phyloP scores from a whole-genome alignment of 2,888 invertebrate species.

The Scrobipalpa costella region DNA sequence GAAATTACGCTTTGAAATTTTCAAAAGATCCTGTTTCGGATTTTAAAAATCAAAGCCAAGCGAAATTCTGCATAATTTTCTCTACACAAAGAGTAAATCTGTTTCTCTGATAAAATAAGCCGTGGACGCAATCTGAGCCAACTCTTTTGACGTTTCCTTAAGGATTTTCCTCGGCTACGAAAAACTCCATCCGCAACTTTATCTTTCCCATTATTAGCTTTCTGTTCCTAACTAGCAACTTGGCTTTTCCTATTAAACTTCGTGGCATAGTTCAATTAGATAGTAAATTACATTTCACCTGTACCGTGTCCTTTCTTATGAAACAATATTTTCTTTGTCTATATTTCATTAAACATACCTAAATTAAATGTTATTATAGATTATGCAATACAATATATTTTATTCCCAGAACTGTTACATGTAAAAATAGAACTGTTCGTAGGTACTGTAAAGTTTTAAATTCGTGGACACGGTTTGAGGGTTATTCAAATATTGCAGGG shows the following conservation, averaged over 20 bases:
- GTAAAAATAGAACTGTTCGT: not conserved
- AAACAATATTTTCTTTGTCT: not conserved
- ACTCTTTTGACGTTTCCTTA: constrained; percentile 62
- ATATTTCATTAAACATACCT: no score
- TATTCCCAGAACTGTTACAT: no score
- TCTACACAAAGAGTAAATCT: constrained; percentile 51
- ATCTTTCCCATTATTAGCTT: constrained; percentile 60
- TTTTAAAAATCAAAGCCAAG: constrained; percentile 19
- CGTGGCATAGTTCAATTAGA: constrained; percentile 29
- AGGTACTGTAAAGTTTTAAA: no score
- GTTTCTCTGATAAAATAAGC: constrained; percentile 49
- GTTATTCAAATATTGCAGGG: no score
- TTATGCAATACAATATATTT: no score
- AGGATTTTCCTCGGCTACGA: constrained; percentile 59
- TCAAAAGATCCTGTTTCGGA: not conserved
- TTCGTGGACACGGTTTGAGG: no score
- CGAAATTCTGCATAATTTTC: constrained; percentile 42
- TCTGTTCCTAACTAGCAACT: constrained; percentile 58
- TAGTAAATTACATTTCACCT: not conserved
- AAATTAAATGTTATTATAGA: no score
- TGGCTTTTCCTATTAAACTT: constrained; percentile 61
- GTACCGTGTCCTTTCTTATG: not conserved
- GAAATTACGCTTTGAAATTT: not conserved
- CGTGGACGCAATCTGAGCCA: constrained; percentile 51
- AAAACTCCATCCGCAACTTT: constrained; percentile 62